Percentiles rank a stretch among this genome's conserved stretches.
Conservation (phyloP, 2,113 vertebrate species). For the Oncorhynchus tshawytscha region DNA sequence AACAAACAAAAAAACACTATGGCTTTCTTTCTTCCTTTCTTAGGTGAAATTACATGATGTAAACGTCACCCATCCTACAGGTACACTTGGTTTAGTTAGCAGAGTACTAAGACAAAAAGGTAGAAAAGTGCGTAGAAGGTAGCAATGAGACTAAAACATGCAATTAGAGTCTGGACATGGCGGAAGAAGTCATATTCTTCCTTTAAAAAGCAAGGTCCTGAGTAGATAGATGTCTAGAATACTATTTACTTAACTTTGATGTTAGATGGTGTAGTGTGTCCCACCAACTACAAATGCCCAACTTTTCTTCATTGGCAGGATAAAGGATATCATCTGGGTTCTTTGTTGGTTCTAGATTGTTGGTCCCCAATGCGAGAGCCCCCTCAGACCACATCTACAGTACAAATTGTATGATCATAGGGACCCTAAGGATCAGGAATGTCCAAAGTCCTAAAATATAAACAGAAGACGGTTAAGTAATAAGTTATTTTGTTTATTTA, state of each 20-base stretch:
- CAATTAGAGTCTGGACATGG: neutral
- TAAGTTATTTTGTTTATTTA: neutral
- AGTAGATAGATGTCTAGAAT: neutral
- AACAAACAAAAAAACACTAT: too few relatives aligned
- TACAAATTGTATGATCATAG: neutral
- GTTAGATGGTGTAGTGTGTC: neutral
- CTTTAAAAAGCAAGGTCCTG: neutral
- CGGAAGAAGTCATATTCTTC: neutral
- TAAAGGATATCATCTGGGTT: neutral
- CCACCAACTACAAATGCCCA: neutral
- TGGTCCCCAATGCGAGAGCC: neutral
- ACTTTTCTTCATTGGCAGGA: neutral
- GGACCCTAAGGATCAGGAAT: neutral
- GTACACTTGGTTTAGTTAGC: neutral
- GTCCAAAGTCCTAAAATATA: neutral
- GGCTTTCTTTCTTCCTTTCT: too few relatives aligned
- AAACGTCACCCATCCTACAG: too few relatives aligned
- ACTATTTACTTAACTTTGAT: neutral
- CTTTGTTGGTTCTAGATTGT: too few relatives aligned
- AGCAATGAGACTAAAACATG: neutral
- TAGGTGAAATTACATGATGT: too few relatives aligned
- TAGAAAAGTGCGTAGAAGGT: neutral
- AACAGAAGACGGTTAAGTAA: neutral
- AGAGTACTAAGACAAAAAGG: neutral
- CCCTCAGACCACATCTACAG: constrained; percentile 7